Evolutionary conservation across 2,888 invertebrate species (phyloP).

Genomic region (Nowickia ferox): DNA sequence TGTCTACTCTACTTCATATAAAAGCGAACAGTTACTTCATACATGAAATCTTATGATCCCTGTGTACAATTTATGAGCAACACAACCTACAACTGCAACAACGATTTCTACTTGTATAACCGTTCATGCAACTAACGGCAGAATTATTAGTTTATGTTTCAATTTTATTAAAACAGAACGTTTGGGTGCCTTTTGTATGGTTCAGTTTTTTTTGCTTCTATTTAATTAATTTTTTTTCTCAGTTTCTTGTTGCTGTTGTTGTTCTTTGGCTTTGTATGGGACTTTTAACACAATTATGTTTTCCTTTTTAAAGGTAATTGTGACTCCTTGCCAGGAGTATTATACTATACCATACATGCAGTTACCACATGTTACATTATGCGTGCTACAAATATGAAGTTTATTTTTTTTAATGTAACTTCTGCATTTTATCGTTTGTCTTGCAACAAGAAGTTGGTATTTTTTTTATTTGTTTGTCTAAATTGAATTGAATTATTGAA

Average conservation of each 20-base stretch:
- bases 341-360: not conserved
- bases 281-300: slow-evolving; percentile 40
- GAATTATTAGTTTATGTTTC: slow-evolving; percentile 55
- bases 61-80: slow-evolving; percentile 43
- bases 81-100: slow-evolving; percentile 2
- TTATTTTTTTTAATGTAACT: not conserved
- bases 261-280: not conserved
- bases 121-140: not conserved
- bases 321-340: slow-evolving; percentile 27
- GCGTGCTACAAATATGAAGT: slow-evolving; percentile 27
- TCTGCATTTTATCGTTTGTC: slow-evolving; percentile 31
- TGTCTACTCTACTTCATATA: slow-evolving; percentile 48
- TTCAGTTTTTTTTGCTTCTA: slow-evolving; percentile 1
- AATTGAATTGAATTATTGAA: slow-evolving; percentile 60
- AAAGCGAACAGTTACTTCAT: slow-evolving; percentile 20
- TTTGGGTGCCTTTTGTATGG: slow-evolving; percentile 33
- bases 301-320: slow-evolving; percentile 46
- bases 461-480: slow-evolving; percentile 29
- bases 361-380: slow-evolving; percentile 35
- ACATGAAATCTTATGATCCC: not conserved
- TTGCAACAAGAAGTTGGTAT: slow-evolving; percentile 36
- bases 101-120: not conserved
- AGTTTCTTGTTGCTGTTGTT: not conserved
- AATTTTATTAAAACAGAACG: slow-evolving; percentile 61
- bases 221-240: not conserved